Evolutionary conservation across 1,140 invertebrate species (phyloP), one percentile per base, ranked within the genome.

Genomic region (Ips nitidus): DNA sequence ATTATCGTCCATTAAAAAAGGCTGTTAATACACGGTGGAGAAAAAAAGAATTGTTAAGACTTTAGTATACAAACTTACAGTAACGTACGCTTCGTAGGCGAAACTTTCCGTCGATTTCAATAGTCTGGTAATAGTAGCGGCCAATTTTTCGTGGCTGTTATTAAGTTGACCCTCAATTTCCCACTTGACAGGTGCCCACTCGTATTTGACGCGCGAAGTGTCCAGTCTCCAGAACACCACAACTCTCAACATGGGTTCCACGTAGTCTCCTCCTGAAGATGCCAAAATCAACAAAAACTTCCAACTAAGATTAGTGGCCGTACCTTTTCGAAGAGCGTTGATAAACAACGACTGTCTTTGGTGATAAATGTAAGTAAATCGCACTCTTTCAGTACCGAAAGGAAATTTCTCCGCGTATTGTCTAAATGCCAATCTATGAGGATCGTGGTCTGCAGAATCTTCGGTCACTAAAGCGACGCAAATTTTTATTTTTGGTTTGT

Each of bases 181-280:
- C 89, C 89, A 91, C 6, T 85, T 85, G 55, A 85, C 84, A 67
- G 86, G 84, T 2, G 94, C 80, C 94, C 95, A 98, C 77, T 97
- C 94, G 78, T 96, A 98, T 77, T 93, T 93, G n/a, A 97, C 82
- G 64, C 91, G 88, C 37, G 88, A 88, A 22, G 87, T 86, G 79
- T 96, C 94, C 52, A 90, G 85, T 36, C 95, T 85, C 94, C 95
- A 98, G 69, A 98, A 89, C 41, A 98, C 90, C 1, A 95, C 94
- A 53, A 94, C 87, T 50, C 90, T 86, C 53, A 91, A 80, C 41
- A 89, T 79, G 47, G 90, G 86, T 69, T 91, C 88, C 68, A 82
- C 80, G 59, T 82, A 83, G 6, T 83, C 81, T 75, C 85, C 85
- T 41, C 79, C 83, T 83, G 57, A 72, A 67, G 45, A 8, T 50